These are phyloP conservation scores for Neotoxoptera formosana DNA, from an alignment of 1,140 invertebrate genomes.

Conservation along the genomic window DNA sequence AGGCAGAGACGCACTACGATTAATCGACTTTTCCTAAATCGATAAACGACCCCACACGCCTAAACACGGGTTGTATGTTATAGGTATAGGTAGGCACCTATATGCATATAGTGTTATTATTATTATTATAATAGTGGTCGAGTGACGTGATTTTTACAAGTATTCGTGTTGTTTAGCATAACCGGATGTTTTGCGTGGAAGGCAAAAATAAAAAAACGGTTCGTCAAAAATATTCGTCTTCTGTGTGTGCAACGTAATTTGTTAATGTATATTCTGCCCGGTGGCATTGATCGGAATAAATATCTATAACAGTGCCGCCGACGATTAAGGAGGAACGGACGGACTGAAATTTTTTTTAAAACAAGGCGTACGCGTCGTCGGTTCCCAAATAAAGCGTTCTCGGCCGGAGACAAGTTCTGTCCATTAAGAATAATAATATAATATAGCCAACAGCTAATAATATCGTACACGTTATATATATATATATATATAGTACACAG, in stretches of 20 bases:
- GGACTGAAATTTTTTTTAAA: not conserved
- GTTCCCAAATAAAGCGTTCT: slow-evolving; percentile 34
- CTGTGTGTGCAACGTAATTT: not conserved
- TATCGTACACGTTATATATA: not conserved
- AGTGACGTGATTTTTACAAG: slow-evolving; percentile 15
- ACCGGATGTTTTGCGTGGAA: slow-evolving; percentile 49
- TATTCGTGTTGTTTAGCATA: slow-evolving; percentile 47
- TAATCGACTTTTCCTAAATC: not conserved
- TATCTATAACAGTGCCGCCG: slow-evolving; percentile 39
- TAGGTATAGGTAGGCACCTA: not conserved
- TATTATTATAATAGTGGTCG: not conserved
- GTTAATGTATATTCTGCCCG: slow-evolving; percentile 37
- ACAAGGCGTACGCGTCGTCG: slow-evolving; percentile 10
- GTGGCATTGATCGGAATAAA: slow-evolving; percentile 2
- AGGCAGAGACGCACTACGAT: not conserved
- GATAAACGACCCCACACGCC: not conserved
- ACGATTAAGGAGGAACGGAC: not conserved
- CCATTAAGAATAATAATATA: not conserved
- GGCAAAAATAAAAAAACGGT: slow-evolving; percentile 17
- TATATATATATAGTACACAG: too few species aligned
- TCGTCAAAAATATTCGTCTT: slow-evolving; percentile 36
- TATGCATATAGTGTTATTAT: not conserved
- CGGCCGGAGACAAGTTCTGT: not conserved
- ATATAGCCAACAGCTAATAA: not conserved
- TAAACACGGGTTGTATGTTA: not conserved